Evolutionary conservation across 2,888 invertebrate species (phyloP), one percentile per base, ranked within the genome.

Genomic region (Octodonta nipae): DNA sequence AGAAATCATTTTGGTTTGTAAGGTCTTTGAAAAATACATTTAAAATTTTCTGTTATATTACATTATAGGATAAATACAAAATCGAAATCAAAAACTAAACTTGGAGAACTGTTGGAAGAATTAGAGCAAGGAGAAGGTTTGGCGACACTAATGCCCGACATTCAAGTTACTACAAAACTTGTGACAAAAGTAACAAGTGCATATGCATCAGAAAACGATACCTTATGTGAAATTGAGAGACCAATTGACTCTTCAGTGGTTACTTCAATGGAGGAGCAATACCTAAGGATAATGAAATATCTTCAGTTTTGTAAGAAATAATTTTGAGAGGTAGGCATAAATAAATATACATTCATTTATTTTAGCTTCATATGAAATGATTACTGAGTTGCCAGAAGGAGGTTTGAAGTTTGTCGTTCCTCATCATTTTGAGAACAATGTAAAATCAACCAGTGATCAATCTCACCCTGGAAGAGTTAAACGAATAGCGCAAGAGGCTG

Each of bases 401-500:
- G 71, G 71, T 5, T 80, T 78, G 55, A 74, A 82, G 45, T 91
- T 92, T 64, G 77, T 79, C 5, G 78, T 91, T 40, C 78, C 87
- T 13, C 87, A 91, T 67, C 86, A 87, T 66, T 89, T 86, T 60
- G 87, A 87, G 61, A 78, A 80, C 41, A 82, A 82, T 48, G 83
- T 88, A 50, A 76, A 86, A 43, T 76, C 84, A 36, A 83, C 86
- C 1, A 86, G 87, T 34, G 86, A 87, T 53, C 74, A 86, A 33
- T 80, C 82, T 39, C 85, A 86, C 61, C 85, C 88, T 2, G 74
- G 84, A 20, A 71, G 92, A 42, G 83, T 89, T 49, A 87, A 91
- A 61, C 75, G 93, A 12, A 71, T 93, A 33, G 92, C 93, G 32
- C 93, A 92, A 66, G 92, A 93, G 65, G 84, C 89, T 26, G 89